phyloP scores from a whole-genome alignment of 2,113 vertebrate species.

The Egretta garzetta region DNA sequence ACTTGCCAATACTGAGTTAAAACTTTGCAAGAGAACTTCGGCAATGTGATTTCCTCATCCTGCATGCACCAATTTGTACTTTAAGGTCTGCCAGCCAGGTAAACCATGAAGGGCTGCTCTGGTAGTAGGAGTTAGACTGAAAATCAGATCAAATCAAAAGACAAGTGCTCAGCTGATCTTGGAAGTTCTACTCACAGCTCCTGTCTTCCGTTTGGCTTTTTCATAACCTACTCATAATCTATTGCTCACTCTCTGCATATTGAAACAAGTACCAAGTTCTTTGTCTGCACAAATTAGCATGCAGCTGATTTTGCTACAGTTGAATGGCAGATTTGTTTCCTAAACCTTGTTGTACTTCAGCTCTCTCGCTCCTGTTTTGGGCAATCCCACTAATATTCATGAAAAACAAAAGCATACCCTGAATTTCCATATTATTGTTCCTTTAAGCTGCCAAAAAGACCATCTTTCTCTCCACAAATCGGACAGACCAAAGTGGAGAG shows the following conservation, averaged over 20 bases:
- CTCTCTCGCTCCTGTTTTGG: background rate
- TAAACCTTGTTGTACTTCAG: background rate
- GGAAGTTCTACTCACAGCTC: background rate
- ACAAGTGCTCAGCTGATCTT: background rate
- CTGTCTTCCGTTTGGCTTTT: background rate
- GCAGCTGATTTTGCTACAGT: background rate
- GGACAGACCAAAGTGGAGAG: background rate
- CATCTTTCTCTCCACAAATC: background rate
- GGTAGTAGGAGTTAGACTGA: background rate
- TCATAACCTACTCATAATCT: background rate
- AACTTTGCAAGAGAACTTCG: background rate
- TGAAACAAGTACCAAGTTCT: background rate
- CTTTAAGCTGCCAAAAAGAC: background rate
- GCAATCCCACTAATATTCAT: background rate
- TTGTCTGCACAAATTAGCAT: background rate
- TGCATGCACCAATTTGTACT: background rate
- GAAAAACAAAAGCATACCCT: background rate
- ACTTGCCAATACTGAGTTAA: background rate
- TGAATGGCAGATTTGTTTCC: background rate
- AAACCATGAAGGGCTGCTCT: background rate
- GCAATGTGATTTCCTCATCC: background rate
- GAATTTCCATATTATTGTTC: background rate
- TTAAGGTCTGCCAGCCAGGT: background rate
- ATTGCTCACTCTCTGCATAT: background rate
- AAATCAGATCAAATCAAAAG: background rate